Evolutionary conservation across 2,888 invertebrate genomes (phyloP).

Genomic region (Eilema sororculum): DNA sequence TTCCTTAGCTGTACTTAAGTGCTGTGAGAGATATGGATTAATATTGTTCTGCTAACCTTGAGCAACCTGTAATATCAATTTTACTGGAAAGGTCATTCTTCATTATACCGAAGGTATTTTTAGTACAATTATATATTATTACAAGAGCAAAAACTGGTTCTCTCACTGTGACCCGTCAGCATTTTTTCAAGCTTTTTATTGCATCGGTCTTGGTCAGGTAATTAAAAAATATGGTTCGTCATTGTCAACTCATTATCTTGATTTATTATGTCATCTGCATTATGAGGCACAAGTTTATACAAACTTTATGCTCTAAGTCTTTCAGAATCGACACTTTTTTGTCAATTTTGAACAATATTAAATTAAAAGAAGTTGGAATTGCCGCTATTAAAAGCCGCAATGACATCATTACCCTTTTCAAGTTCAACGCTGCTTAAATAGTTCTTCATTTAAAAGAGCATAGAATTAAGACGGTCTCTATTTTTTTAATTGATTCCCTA

Average conservation of each 20-base stretch:
- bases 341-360: not conserved
- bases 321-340: not conserved
- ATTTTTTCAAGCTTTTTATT: not conserved
- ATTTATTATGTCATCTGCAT: not conserved
- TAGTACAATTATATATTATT: too few species aligned
- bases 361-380: not conserved
- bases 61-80: not conserved
- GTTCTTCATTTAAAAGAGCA: not conserved
- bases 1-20: too few species aligned
- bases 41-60: too few species aligned
- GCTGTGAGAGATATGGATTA: too few species aligned
- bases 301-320: not conserved
- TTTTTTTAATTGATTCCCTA: not conserved
- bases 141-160: too few species aligned
- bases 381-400: not conserved
- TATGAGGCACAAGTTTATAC: not conserved
- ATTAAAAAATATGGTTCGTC: not conserved
- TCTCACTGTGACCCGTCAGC: not conserved
- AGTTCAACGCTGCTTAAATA: not conserved
- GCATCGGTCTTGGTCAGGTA: not conserved
- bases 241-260: slow-evolving; percentile 1
- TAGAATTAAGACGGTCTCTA: not conserved
- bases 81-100: not conserved
- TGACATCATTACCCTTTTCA: not conserved
- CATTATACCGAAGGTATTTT: not conserved